Conservation (phyloP, 1,140 invertebrate genomes). For the Calosoma granatense region DNA sequence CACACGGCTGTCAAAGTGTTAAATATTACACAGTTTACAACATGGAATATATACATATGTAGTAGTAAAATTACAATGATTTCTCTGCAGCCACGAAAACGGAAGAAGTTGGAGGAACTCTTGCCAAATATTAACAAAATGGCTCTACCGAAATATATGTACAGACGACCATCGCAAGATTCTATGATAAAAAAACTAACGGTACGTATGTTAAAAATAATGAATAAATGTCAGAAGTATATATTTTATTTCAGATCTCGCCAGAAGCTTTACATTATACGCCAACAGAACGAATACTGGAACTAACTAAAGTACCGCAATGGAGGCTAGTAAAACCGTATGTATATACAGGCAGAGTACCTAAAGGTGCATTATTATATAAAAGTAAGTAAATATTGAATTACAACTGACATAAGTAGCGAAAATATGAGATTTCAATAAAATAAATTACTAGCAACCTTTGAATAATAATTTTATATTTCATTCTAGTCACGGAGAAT, state of each 20-base stretch:
- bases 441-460: too few relatives aligned
- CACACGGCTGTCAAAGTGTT: too few relatives aligned
- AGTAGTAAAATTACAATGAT: too few relatives aligned
- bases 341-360: slow-evolving; percentile 21
- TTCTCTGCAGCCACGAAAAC: not conserved
- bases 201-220: not conserved
- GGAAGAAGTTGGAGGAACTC: not conserved
- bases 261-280: slow-evolving; percentile 22
- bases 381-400: slow-evolving; percentile 21
- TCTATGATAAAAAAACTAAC: not conserved
- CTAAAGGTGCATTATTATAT: slow-evolving; percentile 20
- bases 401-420: slow-evolving; percentile 2
- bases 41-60: too few relatives aligned
- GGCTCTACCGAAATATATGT: not conserved
- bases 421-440: too few relatives aligned
- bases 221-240: not conserved
- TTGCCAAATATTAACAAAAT: not conserved
- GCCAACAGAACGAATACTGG: slow-evolving; percentile 19
- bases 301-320: slow-evolving; percentile 19
- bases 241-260: slow-evolving; percentile 17
- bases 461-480: slow-evolving; percentile 1
- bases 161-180: not conserved
- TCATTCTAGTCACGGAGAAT: slow-evolving; percentile 22
- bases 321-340: slow-evolving; percentile 14
- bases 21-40: too few relatives aligned